Base-by-base conservation (phyloP, 2,888 invertebrate species). In the Blera fallax region DNA sequence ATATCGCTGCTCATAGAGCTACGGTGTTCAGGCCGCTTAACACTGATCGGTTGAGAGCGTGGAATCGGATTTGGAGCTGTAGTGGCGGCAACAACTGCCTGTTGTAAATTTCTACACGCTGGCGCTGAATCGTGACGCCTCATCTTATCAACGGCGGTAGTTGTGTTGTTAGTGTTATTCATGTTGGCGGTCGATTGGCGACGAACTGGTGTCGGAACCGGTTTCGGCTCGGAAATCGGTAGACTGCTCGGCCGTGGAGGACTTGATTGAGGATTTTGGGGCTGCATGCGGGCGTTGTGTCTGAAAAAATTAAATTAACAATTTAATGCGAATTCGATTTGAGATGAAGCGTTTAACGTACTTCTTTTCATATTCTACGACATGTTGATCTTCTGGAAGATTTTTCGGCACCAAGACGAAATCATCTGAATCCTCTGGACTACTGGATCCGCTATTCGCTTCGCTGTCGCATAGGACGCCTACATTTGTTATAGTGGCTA, bases 11-110 rank as follows among this genome's bases (percentile, higher is more conserved):
- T 94, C 85, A 93, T 94, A 88, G 93, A 93, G 88, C 94, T 95
- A 88, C 95, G 94, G 89, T 95, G 94, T 90, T 95, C 96, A 83
- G 95, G 95, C 77, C 96, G 94, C 89, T 95, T 95, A 93, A 97
- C 96, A 90, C 95, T 96, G 88, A 97, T 97, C 16, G 97, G 97
- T 91, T 97, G 96, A 81, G 97, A 97, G 87, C 97, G 94, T 65
- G 97, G 97, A 87, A 97, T 94, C 88, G 93, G 92, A 88, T 93
- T 93, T 52, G 88, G 77, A 56, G 87, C 88, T 1, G 78, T 69
- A 21, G 72, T 40, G 8, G 80, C 54, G 10, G 88, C 82, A 18
- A 50, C 60, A 10, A 40, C 76, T n/a, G 76, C 72, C 21, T 80
- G 78, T 18, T 83, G 87, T 37, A 80, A 21, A 70, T 83, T 82